These are phyloP conservation scores for Microlaimidae sp. DNA, from an alignment of 2,888 invertebrate genomes.

Conservation along the genomic window DNA sequence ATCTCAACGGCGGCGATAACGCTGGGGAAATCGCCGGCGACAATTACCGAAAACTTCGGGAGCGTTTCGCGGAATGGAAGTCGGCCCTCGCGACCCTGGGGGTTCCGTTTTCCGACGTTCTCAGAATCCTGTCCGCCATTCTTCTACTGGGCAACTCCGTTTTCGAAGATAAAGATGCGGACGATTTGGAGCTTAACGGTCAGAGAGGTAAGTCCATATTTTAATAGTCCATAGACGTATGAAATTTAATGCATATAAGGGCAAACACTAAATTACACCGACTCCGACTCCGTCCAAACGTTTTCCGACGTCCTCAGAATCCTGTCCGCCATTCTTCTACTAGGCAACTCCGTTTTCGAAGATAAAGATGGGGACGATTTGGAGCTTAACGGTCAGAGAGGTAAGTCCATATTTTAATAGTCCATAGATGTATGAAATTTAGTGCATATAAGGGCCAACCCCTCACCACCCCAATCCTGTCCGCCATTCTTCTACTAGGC, in stretches of 20 bases:
- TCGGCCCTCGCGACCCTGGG: constrained; percentile 50
- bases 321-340: constrained; percentile 65
- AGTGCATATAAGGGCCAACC: no score
- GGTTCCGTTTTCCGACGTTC: constrained; percentile 80
- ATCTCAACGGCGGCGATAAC: no score
- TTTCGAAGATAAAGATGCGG: constrained; percentile 54
- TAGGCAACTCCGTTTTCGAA: constrained; percentile 76
- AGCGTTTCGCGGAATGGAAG: neutral
- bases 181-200: constrained; percentile 46
- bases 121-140: constrained; percentile 72
- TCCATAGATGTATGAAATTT: no score
- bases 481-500: constrained; percentile 71
- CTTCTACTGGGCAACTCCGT: constrained; percentile 75
- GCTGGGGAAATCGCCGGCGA: no score
- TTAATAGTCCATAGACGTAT: no score
- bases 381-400: constrained; percentile 47
- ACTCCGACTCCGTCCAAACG: no score
- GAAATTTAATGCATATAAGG: no score
- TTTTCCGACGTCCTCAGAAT: constrained; percentile 81
- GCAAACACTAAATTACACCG: no score
- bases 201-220: constrained; percentile 38
- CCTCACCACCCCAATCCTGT: no score
- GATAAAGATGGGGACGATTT: constrained; percentile 47
- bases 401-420: constrained; percentile 27
- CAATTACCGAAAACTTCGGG: neutral